Evolutionary conservation across 2,797 vertebrate species (phyloP).

Genomic region (Etheostoma perlongum): DNA sequence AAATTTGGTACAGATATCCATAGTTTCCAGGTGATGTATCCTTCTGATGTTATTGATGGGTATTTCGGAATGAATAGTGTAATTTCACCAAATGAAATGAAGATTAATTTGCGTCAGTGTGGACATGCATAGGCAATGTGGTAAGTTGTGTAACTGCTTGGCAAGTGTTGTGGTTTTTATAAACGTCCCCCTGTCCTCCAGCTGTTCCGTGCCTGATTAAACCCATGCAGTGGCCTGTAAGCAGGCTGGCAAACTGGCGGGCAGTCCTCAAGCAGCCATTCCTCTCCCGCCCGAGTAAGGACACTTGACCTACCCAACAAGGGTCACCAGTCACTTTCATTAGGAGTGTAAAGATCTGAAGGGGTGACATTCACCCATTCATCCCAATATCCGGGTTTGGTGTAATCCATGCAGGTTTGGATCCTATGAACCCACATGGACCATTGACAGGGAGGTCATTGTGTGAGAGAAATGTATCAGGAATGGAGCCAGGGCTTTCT

Average conservation of each 20-base stretch:
- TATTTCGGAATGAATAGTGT: background rate
- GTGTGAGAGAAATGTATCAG: slow-evolving; percentile 63
- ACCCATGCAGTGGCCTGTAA: slow-evolving; percentile 14
- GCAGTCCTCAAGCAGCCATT: slow-evolving; percentile 78
- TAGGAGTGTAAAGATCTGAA: slow-evolving; percentile 77
- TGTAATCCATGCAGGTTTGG: slow-evolving; percentile 62
- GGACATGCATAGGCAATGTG: slow-evolving; percentile 3
- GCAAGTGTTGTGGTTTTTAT: slow-evolving; percentile 7
- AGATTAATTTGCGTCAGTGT: background rate
- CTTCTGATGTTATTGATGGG: background rate
- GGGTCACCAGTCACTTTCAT: slow-evolving; percentile 88
- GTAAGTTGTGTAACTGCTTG: background rate
- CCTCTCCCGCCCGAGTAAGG: slow-evolving; percentile 79
- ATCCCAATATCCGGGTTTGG: slow-evolving; percentile 59
- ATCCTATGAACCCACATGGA: slow-evolving; percentile 77
- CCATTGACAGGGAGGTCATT: slow-evolving; percentile 73
- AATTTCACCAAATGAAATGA: slow-evolving; percentile 1
- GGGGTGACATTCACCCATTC: slow-evolving; percentile 72
- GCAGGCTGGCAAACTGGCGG: slow-evolving; percentile 52
- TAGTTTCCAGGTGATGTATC: background rate
- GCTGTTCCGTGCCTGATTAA: slow-evolving; percentile 34
- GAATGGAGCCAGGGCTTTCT: slow-evolving; percentile 71
- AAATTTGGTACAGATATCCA: background rate
- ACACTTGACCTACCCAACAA: slow-evolving; percentile 87
- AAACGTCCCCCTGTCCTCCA: slow-evolving; percentile 17